Percentiles rank a stretch among this genome's conserved stretches.
Evolutionary conservation across 2,888 invertebrate genomes (phyloP).

Genomic region (Drosophila robusta): DNA sequence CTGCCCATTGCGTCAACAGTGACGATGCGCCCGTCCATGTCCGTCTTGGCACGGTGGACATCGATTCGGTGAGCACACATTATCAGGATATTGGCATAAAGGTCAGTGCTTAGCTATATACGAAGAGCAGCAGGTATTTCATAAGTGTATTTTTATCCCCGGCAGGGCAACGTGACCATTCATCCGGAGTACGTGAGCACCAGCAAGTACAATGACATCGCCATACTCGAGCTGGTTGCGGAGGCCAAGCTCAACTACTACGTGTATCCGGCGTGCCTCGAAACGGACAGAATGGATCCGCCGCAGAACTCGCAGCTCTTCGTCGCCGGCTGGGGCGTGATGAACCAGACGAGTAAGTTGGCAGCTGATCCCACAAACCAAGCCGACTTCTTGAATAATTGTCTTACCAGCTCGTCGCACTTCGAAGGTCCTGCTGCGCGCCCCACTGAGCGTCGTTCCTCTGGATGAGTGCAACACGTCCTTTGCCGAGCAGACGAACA

Average conservation of each 20-base stretch:
- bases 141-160: not conserved
- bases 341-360: slow-evolving; percentile 72
- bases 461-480: slow-evolving; percentile 64
- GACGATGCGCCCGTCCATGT: slow-evolving; percentile 63
- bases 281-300: slow-evolving; percentile 68
- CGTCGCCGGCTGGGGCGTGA: slow-evolving; percentile 82
- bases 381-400: not conserved
- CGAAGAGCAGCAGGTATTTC: too few species aligned
- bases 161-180: slow-evolving; percentile 61
- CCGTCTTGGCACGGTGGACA: slow-evolving; percentile 78
- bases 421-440: slow-evolving; percentile 73
- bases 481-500: slow-evolving; percentile 34
- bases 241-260: slow-evolving; percentile 39
- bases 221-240: slow-evolving; percentile 67
- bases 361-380: too few species aligned
- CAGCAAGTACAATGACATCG: slow-evolving; percentile 80
- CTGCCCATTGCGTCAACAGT: slow-evolving; percentile 80
- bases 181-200: slow-evolving; percentile 72
- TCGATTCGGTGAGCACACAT: slow-evolving; percentile 34
- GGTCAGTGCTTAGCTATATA: slow-evolving; percentile 48
- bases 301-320: slow-evolving; percentile 50
- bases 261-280: slow-evolving; percentile 73
- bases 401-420: slow-evolving; percentile 42
- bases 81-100: slow-evolving; percentile 60
- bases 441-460: slow-evolving; percentile 62